Percentiles rank a stretch among this genome's conserved stretches.
Evolutionary conservation across 2,888 invertebrate genomes (phyloP).

Genomic region (Dicycla oo): DNA sequence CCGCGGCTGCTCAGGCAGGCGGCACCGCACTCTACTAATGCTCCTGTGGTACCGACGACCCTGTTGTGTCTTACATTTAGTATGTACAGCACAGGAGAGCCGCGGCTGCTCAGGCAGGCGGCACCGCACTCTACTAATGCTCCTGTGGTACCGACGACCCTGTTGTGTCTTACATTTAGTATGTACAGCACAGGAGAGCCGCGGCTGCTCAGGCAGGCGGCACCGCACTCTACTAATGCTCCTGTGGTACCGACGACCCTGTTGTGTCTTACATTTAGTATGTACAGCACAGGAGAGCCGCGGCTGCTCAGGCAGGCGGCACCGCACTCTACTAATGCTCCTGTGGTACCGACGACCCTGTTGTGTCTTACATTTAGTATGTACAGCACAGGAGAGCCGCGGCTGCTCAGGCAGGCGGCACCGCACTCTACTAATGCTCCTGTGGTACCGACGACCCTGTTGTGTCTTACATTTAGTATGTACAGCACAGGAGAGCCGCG

Average conservation of each 20-base stretch:
- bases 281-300: neutral
- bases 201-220: neutral
- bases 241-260: no score
- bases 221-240: neutral
- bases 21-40: neutral
- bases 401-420: neutral
- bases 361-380: slow-evolving; percentile 13
- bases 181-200: no score
- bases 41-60: no score
- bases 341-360: no score
- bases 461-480: slow-evolving; percentile 11
- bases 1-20: neutral
- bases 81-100: neutral
- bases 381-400: neutral
- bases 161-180: slow-evolving; percentile 17
- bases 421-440: neutral
- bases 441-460: no score
- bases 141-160: no score
- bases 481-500: neutral
- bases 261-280: slow-evolving; percentile 14
- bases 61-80: slow-evolving; percentile 17
- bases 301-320: neutral
- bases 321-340: neutral
- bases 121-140: neutral
- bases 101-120: neutral